A percentile compares a stretch with the other conserved stretches of the same genome.
Conservation (phyloP, 2,113 vertebrate genomes). For the Cephalopterus ornatus region DNA sequence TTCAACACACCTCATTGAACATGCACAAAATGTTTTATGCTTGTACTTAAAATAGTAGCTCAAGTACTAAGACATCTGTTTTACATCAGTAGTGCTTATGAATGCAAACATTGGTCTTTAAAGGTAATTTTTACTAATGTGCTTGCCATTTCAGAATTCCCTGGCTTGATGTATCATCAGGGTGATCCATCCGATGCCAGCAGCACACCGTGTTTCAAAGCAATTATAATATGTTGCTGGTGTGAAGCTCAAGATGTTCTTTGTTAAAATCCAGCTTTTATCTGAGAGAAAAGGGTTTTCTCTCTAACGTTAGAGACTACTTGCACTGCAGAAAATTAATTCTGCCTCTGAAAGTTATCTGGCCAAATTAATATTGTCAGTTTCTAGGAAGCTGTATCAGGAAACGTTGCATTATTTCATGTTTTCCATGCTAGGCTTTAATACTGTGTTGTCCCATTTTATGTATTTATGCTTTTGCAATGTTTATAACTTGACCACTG, state of each 20-base stretch:
- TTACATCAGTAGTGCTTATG: not conserved
- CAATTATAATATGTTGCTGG: not conserved
- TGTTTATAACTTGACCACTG: not conserved
- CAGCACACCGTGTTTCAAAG: not conserved
- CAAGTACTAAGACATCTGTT: not conserved
- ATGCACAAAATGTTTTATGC: not conserved
- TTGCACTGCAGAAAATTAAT: not conserved
- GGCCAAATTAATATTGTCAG: not conserved
- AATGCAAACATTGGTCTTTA: not conserved
- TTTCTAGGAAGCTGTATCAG: not conserved
- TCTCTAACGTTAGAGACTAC: not conserved
- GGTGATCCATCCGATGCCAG: not conserved
- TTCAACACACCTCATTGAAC: not conserved
- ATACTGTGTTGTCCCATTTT: not conserved
- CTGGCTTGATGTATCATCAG: not conserved
- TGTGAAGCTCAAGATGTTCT: not conserved
- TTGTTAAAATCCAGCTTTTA: not conserved
- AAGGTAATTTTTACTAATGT: not conserved
- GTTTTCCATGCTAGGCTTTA: not conserved
- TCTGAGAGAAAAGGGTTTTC: not conserved
- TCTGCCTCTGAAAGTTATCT: not conserved
- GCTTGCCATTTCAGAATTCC: not conserved
- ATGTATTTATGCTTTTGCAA: not conserved
- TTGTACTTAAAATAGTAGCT: not conserved
- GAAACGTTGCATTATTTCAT: not conserved